phyloP scores from a whole-genome alignment of 2,113 vertebrate species.

The Triplophysa dalaica region DNA sequence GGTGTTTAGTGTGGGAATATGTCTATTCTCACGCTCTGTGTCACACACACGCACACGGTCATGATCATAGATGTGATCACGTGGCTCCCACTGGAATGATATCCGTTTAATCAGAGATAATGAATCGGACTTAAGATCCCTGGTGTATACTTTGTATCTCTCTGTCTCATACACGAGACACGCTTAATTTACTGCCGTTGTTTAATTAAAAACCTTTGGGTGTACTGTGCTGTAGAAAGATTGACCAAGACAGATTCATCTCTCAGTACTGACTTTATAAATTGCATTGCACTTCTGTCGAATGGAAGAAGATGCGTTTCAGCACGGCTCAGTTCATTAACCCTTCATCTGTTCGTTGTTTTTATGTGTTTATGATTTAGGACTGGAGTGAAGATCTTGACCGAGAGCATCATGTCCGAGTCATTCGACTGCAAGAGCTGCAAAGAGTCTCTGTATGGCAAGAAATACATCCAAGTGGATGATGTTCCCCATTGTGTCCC shows the following conservation, averaged over 20 bases:
- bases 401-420: conserved; percentile 82
- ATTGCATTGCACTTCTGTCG: neutral
- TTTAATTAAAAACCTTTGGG: conserved; percentile 19
- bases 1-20: conserved; percentile 17
- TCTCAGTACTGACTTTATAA: neutral
- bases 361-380: neutral
- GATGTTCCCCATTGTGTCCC: conserved; percentile 88
- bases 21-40: conserved; percentile 25
- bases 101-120: conserved; percentile 18
- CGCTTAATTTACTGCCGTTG: neutral
- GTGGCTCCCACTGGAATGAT: conserved; percentile 18
- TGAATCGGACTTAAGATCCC: conserved; percentile 16
- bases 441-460: conserved; percentile 87
- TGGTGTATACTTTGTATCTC: neutral
- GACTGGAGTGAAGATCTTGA: neutral
- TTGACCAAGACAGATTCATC: neutral
- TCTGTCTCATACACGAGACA: neutral
- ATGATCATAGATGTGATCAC: conserved; percentile 18
- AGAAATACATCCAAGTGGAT: conserved; percentile 91
- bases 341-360: neutral
- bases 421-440: conserved; percentile 88
- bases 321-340: neutral
- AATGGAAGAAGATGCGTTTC: neutral
- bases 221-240: neutral
- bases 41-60: neutral